Percentiles rank a stretch among this genome's conserved stretches.
Conservation (phyloP, 1,140 invertebrate genomes). For the Drosophila sp. region DNA sequence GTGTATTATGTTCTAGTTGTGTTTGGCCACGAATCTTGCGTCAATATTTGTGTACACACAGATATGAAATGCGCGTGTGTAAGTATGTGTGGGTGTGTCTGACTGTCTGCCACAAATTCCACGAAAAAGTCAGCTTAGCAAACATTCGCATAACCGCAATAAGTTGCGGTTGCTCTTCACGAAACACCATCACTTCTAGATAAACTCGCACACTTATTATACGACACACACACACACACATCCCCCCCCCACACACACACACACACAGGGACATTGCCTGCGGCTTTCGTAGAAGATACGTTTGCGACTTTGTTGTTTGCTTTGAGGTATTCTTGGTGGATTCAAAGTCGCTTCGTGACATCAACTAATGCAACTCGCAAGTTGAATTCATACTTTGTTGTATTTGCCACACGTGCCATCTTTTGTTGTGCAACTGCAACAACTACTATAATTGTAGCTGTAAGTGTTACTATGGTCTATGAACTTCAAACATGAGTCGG, state of each 20-base stretch:
- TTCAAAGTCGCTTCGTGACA: slow-evolving; percentile 1
- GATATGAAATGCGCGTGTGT: not conserved
- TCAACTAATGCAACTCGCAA: slow-evolving; percentile 2
- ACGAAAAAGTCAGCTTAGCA: slow-evolving; percentile 12
- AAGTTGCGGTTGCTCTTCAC: slow-evolving; percentile 22
- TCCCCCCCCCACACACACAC: not conserved
- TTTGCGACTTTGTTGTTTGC: slow-evolving; percentile 23
- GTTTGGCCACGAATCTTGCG: not conserved
- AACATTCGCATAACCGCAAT: slow-evolving; percentile 35
- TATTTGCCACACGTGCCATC: slow-evolving; percentile 13
- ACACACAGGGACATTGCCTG: not conserved
- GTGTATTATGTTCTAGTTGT: slow-evolving; percentile 13
- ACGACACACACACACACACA: slow-evolving; percentile 2
- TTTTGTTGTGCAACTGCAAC: not conserved
- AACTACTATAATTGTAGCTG: not conserved
- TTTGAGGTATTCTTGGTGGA: not conserved
- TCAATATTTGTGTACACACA: slow-evolving; percentile 25
- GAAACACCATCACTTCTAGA: slow-evolving; percentile 23
- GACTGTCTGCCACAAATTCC: not conserved
- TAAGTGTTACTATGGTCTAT: too few relatives aligned
- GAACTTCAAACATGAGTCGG: too few relatives aligned
- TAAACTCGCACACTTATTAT: slow-evolving; percentile 26
- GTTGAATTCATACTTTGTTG: not conserved
- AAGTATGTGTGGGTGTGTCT: not conserved
- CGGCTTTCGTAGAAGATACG: not conserved